These are phyloP conservation scores for Acrossocheilus wenchowensis DNA, from an alignment of 2,797 vertebrate genomes.

Conservation along the genomic window DNA sequence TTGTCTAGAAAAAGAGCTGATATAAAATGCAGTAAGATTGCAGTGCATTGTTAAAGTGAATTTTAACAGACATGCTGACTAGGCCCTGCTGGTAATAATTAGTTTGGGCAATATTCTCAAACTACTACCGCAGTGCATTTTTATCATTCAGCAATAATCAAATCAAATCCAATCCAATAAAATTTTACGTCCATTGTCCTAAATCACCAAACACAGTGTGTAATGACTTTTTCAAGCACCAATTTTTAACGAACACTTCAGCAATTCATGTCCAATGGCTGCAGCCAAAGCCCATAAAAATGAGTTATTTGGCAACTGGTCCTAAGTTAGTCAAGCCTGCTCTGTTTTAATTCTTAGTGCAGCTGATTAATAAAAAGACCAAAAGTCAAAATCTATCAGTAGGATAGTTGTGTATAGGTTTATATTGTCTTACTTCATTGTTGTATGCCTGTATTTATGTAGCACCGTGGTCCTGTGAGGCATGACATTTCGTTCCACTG, in stretches of 20 bases:
- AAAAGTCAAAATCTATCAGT: no score
- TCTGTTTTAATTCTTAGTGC: constrained; percentile 6
- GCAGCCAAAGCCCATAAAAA: not conserved
- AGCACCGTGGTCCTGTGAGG: no score
- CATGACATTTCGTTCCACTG: no score
- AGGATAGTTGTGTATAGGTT: no score
- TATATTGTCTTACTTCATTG: no score
- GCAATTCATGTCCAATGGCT: not conserved
- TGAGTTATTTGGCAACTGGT: not conserved
- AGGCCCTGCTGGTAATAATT: not conserved
- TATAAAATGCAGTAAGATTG: not conserved
- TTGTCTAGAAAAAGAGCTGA: no score
- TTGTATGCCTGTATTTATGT: no score
- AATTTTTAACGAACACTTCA: not conserved
- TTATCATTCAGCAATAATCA: not conserved
- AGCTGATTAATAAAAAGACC: not conserved
- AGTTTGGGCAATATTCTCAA: not conserved
- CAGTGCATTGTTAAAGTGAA: not conserved
- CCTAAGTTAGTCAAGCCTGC: not conserved
- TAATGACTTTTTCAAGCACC: not conserved
- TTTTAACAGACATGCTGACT: not conserved
- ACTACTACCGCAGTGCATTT: not conserved
- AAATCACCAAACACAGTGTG: not conserved
- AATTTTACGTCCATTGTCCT: not conserved
- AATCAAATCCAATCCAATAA: not conserved